Evolutionary conservation across 2,797 vertebrate species (phyloP).

Genomic region (Micrastur ruficollis): DNA sequence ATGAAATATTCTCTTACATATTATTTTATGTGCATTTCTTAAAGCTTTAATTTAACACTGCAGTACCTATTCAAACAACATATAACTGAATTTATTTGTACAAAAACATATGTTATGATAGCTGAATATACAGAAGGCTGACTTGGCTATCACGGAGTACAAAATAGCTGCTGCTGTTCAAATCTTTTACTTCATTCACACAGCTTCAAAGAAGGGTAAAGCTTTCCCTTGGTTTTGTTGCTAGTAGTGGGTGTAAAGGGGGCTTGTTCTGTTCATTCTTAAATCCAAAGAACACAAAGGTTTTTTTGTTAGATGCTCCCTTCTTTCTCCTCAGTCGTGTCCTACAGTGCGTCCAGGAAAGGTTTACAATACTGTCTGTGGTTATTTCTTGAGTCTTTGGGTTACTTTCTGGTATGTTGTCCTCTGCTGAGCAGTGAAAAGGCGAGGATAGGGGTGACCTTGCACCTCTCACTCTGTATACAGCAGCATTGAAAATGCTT

Average conservation of each 20-base stretch:
- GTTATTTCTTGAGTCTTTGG: conserved; percentile 16
- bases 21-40: neutral
- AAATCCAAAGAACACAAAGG: neutral
- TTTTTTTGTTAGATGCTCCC: neutral
- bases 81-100: neutral
- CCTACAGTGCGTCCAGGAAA: neutral
- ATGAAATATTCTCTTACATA: neutral
- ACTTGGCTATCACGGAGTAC: neutral
- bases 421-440: conserved; percentile 5
- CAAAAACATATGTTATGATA: neutral
- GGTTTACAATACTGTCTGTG: neutral
- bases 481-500: conserved; percentile 17
- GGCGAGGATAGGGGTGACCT: conserved; percentile 6
- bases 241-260: neutral
- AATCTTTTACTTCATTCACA: neutral
- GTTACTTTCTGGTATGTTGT: conserved; percentile 36
- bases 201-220: neutral
- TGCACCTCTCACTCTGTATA: neutral
- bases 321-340: neutral
- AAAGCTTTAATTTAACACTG: neutral
- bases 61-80: neutral
- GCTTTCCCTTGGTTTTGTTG: neutral
- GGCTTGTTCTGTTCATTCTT: neutral
- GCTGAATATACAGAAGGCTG: neutral
- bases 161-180: neutral